Conservation (phyloP, 2,113 vertebrate species). For the Campylomormyrus numenius region DNA sequence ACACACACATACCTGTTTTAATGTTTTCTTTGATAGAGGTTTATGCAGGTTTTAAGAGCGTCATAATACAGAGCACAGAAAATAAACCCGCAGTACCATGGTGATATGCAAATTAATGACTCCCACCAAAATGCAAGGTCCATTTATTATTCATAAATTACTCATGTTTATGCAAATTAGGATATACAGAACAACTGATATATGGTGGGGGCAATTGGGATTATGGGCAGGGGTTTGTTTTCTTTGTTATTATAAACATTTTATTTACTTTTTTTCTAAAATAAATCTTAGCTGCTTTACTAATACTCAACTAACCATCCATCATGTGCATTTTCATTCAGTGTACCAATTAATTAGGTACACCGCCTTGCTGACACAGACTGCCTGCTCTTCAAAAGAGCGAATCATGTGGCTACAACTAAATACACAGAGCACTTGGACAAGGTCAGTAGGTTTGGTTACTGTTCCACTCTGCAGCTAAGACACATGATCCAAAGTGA, state of each 20-base stretch:
- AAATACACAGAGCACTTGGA: neutral
- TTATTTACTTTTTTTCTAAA: conserved; percentile 10
- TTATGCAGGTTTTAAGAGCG: conserved; percentile 73
- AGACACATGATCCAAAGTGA: neutral
- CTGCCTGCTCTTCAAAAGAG: neutral
- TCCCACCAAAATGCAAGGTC: conserved; percentile 74
- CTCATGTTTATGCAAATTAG: conserved; percentile 92
- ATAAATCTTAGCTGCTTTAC: conserved; percentile 3
- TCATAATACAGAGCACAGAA: conserved; percentile 62
- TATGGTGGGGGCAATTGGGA: neutral
- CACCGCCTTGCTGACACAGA: neutral
- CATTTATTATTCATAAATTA: conserved; percentile 97
- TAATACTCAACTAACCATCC: neutral
- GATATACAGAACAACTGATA: conserved; percentile 40
- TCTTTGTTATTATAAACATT: conserved; percentile 37
- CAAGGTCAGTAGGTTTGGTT: neutral
- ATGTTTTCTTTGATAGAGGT: conserved; percentile 66
- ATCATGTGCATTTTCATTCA: neutral
- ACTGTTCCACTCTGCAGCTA: neutral
- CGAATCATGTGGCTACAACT: neutral
- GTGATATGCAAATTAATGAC: conserved; percentile 87
- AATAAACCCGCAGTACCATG: conserved; percentile 79
- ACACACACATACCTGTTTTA: conserved; percentile 72
- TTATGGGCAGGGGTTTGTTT: conserved; percentile 48
- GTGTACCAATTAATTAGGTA: neutral